Evolutionary conservation across 2,113 vertebrate species (phyloP).

Genomic region (Calidris pygmaea): DNA sequence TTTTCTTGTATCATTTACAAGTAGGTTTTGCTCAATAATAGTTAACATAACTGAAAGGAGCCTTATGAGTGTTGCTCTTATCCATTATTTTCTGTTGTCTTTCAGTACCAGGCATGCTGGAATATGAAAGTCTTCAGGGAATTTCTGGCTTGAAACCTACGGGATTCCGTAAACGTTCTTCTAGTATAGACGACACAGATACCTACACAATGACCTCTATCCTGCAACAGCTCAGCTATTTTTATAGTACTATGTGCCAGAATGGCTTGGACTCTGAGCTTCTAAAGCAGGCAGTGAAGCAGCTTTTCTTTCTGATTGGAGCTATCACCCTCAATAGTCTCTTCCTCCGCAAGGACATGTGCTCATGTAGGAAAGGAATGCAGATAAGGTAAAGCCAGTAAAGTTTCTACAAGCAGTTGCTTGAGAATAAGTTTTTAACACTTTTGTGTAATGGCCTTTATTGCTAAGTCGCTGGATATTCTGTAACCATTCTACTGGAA

Average conservation of each 20-base stretch:
- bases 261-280: constrained; percentile 89
- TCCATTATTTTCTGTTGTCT: neutral
- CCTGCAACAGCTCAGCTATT: constrained; percentile 88
- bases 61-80: neutral
- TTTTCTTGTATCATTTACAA: neutral
- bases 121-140: constrained; percentile 94
- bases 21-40: neutral
- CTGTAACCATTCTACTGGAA: neutral
- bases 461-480: neutral
- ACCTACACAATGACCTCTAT: constrained; percentile 88
- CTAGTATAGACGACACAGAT: constrained; percentile 85
- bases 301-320: constrained; percentile 90
- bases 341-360: constrained; percentile 97
- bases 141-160: constrained; percentile 95
- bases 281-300: constrained; percentile 84
- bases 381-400: constrained; percentile 87
- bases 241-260: constrained; percentile 88
- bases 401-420: neutral
- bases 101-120: constrained; percentile 92
- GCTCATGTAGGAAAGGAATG: constrained; percentile 98
- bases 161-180: constrained; percentile 92
- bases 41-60: neutral
- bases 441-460: neutral
- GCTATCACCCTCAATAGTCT: constrained; percentile 89
- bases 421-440: neutral